Conservation (phyloP, 1,140 invertebrate genomes). For the Zaprionus tsacasi region DNA sequence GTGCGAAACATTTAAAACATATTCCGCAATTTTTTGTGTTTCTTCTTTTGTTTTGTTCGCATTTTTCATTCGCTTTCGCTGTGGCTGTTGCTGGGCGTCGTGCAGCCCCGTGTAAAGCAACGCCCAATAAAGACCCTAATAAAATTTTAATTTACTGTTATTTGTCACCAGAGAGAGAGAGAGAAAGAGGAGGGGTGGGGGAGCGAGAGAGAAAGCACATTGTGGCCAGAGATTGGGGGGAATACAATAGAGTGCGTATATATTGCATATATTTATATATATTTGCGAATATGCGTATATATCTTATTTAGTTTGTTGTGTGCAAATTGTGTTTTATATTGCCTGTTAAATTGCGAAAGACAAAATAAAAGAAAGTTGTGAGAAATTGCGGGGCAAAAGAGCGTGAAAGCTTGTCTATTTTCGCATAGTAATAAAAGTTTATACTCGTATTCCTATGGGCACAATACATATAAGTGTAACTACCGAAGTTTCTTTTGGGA, state of each 20-base stretch:
- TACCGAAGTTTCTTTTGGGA: not conserved
- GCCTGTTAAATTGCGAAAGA: slow-evolving; percentile 36
- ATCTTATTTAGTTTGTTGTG: slow-evolving; percentile 31
- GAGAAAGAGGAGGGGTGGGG: no score
- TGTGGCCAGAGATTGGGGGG: not conserved
- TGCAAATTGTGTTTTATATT: slow-evolving; percentile 52
- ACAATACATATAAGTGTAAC: not conserved
- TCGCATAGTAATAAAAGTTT: slow-evolving; percentile 4
- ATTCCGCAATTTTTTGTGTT: slow-evolving; percentile 48
- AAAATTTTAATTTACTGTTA: slow-evolving; percentile 83
- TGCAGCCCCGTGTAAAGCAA: slow-evolving; percentile 56
- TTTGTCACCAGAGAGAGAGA: slow-evolving; percentile 69
- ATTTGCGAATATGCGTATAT: slow-evolving; percentile 40
- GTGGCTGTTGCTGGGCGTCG: slow-evolving; percentile 10
- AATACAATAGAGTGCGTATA: slow-evolving; percentile 23
- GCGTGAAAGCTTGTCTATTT: slow-evolving; percentile 34
- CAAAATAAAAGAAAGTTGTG: slow-evolving; percentile 12
- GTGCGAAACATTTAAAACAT: slow-evolving; percentile 76
- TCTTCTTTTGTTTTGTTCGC: slow-evolving; percentile 34
- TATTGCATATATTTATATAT: not conserved
- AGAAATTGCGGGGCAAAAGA: not conserved
- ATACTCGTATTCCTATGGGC: slow-evolving; percentile 18
- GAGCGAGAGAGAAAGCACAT: no score
- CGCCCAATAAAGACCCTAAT: slow-evolving; percentile 81
- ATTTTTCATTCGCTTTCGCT: slow-evolving; percentile 40